Evolutionary conservation across 2,888 invertebrate genomes (phyloP).

Genomic region (Drosophila ustulata): DNA sequence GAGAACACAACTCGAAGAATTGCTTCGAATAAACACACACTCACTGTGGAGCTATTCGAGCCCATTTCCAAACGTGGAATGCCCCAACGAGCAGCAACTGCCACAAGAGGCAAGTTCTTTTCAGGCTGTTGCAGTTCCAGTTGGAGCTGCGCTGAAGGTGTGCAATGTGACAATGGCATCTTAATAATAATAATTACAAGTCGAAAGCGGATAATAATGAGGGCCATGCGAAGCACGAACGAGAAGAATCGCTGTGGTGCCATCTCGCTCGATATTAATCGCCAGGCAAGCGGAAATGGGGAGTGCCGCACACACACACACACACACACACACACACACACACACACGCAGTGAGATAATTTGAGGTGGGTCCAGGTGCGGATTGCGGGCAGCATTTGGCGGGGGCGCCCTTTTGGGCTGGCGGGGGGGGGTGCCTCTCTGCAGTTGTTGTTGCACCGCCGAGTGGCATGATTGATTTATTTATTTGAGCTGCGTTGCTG

Average conservation of each 20-base stretch:
- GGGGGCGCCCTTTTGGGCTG: conserved; percentile 19
- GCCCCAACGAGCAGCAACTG: neutral
- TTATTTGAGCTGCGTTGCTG: conserved; percentile 69
- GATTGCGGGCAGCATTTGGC: conserved; percentile 7
- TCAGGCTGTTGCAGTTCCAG: too few species aligned
- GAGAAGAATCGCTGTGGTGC: conserved; percentile 32
- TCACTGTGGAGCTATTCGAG: too few species aligned
- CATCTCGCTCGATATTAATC: conserved; percentile 67
- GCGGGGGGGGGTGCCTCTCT: neutral
- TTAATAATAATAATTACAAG: conserved; percentile 67
- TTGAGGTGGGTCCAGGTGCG: conserved; percentile 41
- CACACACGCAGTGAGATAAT: conserved; percentile 11
- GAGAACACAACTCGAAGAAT: too few species aligned
- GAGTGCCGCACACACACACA: conserved; percentile 60
- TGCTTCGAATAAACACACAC: too few species aligned
- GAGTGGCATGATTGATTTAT: conserved; percentile 78
- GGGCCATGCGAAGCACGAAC: neutral
- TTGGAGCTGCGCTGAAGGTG: neutral
- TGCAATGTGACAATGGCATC: conserved; percentile 67
- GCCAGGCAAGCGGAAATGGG: conserved; percentile 76
- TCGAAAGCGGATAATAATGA: conserved; percentile 48
- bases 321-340: conserved; percentile 11
- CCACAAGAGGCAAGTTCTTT: neutral
- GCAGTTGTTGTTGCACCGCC: conserved; percentile 39
- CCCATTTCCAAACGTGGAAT: too few species aligned